Evolutionary conservation across 2,888 invertebrate genomes (phyloP).

Genomic region (Synergus japonicus): DNA sequence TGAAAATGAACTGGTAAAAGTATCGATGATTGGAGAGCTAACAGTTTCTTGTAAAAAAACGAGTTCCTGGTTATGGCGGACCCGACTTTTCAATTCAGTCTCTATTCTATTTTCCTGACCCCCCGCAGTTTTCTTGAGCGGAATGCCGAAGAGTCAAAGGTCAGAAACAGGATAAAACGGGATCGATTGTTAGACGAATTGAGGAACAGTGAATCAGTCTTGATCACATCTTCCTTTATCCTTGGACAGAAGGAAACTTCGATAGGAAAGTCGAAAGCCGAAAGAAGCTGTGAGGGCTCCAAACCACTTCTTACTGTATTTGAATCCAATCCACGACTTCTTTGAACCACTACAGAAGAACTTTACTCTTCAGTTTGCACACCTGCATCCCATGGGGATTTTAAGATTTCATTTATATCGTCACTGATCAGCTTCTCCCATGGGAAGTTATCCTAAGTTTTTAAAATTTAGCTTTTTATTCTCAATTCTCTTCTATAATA

Average conservation of each 20-base stretch:
- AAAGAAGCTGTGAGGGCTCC: conserved; percentile 8
- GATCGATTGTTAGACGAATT: conserved; percentile 26
- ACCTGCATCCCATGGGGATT: conserved; percentile 21
- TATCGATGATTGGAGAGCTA: background rate
- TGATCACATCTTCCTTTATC: conserved; percentile 28
- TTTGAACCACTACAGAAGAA: background rate
- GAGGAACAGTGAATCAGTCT: conserved; percentile 31
- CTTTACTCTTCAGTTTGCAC: conserved; percentile 1
- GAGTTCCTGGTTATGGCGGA: background rate
- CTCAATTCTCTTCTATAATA: background rate
- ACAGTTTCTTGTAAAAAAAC: background rate
- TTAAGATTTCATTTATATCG: conserved; percentile 34
- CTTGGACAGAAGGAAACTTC: background rate
- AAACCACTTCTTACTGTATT: conserved; percentile 28
- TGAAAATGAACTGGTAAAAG: background rate
- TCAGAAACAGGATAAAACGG: conserved; percentile 20
- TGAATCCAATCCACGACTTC: conserved; percentile 26
- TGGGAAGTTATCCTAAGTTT: conserved; percentile 9
- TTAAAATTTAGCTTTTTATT: background rate
- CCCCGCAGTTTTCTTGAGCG: conserved; percentile 2
- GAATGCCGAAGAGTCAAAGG: conserved; percentile 22
- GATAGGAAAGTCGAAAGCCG: background rate
- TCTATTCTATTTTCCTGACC: conserved; percentile 15
- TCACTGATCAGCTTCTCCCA: background rate
- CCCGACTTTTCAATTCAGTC: background rate